Evolutionary conservation across 2,113 vertebrate genomes (phyloP).

Genomic region (Cephalopholis sonnerati): DNA sequence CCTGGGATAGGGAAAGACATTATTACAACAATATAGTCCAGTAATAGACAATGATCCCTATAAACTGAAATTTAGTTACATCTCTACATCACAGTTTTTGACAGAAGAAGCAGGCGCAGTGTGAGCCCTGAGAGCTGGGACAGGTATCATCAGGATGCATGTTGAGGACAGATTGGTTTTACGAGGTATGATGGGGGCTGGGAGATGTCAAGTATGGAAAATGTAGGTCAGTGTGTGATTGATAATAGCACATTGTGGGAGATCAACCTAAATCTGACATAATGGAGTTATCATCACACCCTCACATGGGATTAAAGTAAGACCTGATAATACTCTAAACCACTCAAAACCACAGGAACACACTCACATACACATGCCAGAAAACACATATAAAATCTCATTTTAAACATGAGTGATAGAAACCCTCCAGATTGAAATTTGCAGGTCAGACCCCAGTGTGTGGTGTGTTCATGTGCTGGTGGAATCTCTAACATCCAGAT

Average conservation of each 20-base stretch:
- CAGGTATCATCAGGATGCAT: not conserved
- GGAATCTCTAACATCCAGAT: not conserved
- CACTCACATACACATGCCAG: not conserved
- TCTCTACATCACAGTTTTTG: no score
- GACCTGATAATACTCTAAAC: slow-evolving; percentile 21
- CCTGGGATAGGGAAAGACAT: slow-evolving; percentile 79
- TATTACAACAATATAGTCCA: not conserved
- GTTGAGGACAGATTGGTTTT: slow-evolving; percentile 7
- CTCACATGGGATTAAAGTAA: slow-evolving; percentile 43
- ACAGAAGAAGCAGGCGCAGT: not conserved
- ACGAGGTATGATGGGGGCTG: slow-evolving; percentile 18
- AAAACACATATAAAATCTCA: not conserved
- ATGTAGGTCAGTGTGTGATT: slow-evolving; percentile 55
- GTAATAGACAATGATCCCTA: not conserved
- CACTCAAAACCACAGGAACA: not conserved
- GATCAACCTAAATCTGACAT: slow-evolving; percentile 49
- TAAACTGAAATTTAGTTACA: no score
- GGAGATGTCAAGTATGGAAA: not conserved
- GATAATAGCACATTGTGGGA: slow-evolving; percentile 30
- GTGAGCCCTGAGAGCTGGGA: not conserved
- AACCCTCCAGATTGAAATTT: not conserved
- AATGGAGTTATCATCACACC: slow-evolving; percentile 43
- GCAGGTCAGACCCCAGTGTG: not conserved
- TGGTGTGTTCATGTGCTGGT: not conserved
- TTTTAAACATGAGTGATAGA: not conserved